Evolutionary conservation across 2,888 invertebrate species (phyloP).

Genomic region (Chymomyza fuscimana): DNA sequence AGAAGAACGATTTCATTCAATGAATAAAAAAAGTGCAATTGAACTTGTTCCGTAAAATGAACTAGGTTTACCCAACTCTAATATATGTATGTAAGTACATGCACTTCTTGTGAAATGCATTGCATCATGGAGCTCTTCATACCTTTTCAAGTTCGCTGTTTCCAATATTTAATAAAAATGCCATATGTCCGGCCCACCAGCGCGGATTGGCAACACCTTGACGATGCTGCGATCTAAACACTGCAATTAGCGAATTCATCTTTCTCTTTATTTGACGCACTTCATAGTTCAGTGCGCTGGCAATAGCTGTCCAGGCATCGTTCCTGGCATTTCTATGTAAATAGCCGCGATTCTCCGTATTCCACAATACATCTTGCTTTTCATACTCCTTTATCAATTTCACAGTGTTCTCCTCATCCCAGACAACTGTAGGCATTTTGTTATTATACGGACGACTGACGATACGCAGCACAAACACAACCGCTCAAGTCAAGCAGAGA

Average conservation of each 20-base stretch:
- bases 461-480: no score
- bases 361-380: conserved; percentile 19
- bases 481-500: no score
- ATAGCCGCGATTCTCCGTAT: conserved; percentile 10
- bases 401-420: conserved; percentile 16
- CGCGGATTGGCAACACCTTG: conserved; percentile 17
- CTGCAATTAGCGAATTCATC: conserved; percentile 22
- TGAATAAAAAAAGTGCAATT: no score
- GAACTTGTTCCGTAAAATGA: no score
- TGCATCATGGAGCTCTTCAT: neutral
- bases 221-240: conserved; percentile 23
- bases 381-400: conserved; percentile 20
- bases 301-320: conserved; percentile 22
- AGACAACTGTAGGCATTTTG: neutral
- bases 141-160: neutral
- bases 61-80: no score
- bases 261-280: conserved; percentile 16
- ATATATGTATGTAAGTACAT: no score
- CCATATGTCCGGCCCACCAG: conserved; percentile 30
- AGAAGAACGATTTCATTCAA: no score
- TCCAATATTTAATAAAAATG: conserved; percentile 15
- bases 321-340: conserved; percentile 12
- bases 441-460: neutral
- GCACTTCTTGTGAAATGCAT: no score
- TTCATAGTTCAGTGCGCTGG: conserved; percentile 4